Conservation (phyloP, 2,888 invertebrate species). For the Agrotis clavis region DNA sequence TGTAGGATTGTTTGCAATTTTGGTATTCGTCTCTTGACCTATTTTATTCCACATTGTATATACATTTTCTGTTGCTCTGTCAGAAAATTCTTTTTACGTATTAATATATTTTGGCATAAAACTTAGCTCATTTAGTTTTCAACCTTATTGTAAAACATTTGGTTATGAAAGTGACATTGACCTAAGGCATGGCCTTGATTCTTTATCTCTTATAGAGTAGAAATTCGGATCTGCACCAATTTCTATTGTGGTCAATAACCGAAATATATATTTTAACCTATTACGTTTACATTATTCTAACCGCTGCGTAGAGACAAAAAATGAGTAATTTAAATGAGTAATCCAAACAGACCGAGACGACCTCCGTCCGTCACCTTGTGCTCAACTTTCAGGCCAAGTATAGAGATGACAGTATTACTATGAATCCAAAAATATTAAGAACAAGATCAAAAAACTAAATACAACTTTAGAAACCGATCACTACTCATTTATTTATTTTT, state of each 20-base stretch:
- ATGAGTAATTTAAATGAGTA: constrained; percentile 54
- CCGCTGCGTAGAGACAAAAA: constrained; percentile 61
- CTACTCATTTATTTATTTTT: too few relatives aligned
- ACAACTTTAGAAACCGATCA: too few relatives aligned
- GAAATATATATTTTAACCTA: constrained; percentile 34
- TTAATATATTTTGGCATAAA: not conserved
- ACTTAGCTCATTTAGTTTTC: not conserved
- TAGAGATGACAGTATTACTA: constrained; percentile 45
- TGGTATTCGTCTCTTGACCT: constrained; percentile 25
- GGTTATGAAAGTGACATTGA: constrained; percentile 30
- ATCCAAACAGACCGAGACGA: constrained; percentile 73
- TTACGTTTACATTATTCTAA: constrained; percentile 59
- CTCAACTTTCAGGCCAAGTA: constrained; percentile 62
- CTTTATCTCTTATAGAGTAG: constrained; percentile 10
- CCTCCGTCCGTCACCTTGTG: constrained; percentile 70
- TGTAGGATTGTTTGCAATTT: constrained; percentile 45
- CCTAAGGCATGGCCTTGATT: constrained; percentile 18
- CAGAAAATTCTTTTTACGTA: too few relatives aligned
- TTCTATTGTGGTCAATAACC: constrained; percentile 44
- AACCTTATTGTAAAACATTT: not conserved
- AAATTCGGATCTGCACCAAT: constrained; percentile 32
- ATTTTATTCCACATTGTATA: constrained; percentile 15
- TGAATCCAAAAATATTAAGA: constrained; percentile 5
- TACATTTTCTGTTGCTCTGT: too few relatives aligned
- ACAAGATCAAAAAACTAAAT: not conserved